Base-by-base conservation (phyloP, 2,888 invertebrate genomes). In the Nebria salina region DNA sequence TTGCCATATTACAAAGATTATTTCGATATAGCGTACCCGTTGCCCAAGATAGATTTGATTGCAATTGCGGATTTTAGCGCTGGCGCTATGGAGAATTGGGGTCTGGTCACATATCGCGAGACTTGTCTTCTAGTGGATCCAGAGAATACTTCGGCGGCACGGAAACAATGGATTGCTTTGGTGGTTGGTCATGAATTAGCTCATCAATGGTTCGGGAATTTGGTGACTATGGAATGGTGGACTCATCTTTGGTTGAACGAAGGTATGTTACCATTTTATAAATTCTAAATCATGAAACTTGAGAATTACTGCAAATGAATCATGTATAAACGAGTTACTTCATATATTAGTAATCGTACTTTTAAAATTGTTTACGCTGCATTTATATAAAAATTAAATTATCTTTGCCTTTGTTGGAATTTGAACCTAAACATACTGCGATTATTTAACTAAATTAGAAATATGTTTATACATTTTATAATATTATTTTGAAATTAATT, bases 51-150 rank as follows among this genome's bases (percentile, higher is more conserved):
- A 89, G 99, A 99, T 89, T 91, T 98, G 81, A 97, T 99, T 85
- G 98, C 98, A 9, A 96, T 99, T 86, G 95, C 98, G 2, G 98
- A 98, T 88, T 98, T 98, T 87, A 95, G 96, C 78, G 95, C 96
- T 83, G 98, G 97, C 84, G 98, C 98, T 79, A 98, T 98, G 98
- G 98, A 98, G 89, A 99, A 99, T 89, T 99, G 98, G 98, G 98
- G 98, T 2, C 88, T 94, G 74, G 95, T 97, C 43, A 97, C 97
- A n/a, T 97, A 96, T 87, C 93, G 98, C 83, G 98, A 99, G 88
- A 95, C 96, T 5, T 96, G 96, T 84, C 91, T 98, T 0, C 90
- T 98, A 64, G 96, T 97, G 4, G 98, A 99, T 90, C 95, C 96
- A 0, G 92, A 95, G 85, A 96, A 97, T 87, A 96, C 98, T 0